These are phyloP conservation scores for Empidonax traillii DNA, from an alignment of 2,113 vertebrate genomes.

Conservation along the genomic window DNA sequence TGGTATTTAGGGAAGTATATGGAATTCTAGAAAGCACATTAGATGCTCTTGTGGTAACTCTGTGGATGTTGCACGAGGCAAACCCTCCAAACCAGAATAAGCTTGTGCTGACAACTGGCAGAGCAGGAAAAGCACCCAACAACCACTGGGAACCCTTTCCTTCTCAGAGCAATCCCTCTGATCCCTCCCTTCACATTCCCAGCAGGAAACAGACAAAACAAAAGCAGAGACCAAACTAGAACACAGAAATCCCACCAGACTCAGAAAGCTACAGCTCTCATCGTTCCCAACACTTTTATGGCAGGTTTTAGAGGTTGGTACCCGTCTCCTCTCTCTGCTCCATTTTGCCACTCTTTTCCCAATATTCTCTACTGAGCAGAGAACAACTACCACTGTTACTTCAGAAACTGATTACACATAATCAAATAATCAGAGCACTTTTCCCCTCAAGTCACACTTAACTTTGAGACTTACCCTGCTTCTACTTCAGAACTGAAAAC, in stretches of 20 bases:
- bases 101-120: background rate
- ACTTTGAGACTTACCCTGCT: background rate
- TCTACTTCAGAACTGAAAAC: background rate
- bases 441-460: background rate
- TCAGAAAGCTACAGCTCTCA: background rate
- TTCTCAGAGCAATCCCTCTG: background rate
- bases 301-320: background rate
- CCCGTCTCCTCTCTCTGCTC: background rate
- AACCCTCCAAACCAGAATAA: rapidly evolving
- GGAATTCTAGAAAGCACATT: background rate
- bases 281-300: background rate
- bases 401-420: background rate
- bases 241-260: background rate
- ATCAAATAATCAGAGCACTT: background rate
- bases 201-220: rapidly evolving
- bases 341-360: background rate
- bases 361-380: background rate
- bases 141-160: background rate
- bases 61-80: background rate
- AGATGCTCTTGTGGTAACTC: background rate
- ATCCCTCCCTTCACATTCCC: background rate
- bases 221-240: background rate
- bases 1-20: background rate
- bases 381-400: background rate
- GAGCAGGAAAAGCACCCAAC: background rate